Conservation (phyloP, 2,113 vertebrate genomes). For the Aphyosemion australe region DNA sequence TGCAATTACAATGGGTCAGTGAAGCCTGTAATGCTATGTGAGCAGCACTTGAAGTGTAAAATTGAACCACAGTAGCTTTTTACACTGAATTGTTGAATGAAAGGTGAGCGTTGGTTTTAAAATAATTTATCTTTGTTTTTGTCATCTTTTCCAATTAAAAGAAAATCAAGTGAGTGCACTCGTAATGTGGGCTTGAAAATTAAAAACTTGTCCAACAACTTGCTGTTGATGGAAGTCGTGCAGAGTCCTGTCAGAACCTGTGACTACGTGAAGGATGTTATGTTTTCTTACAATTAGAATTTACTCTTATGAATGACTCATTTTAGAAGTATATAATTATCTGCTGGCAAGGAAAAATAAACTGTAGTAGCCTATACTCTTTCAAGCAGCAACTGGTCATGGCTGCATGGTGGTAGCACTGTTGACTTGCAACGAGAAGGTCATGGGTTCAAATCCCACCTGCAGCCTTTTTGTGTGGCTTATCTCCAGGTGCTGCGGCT, state of each 20-base stretch:
- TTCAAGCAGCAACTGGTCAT: not conserved
- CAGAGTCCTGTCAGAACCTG: not conserved
- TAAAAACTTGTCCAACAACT: slow-evolving; percentile 4
- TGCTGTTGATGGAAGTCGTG: slow-evolving; percentile 3
- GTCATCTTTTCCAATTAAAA: not conserved
- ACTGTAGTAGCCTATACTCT: not conserved
- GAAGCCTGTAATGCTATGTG: slow-evolving; percentile 60
- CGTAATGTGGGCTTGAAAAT: not conserved
- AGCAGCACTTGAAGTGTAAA: slow-evolving; percentile 54
- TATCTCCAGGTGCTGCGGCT: no score
- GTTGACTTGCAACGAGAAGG: no score
- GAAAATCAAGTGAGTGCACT: no score
- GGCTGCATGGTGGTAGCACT: no score
- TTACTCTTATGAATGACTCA: not conserved
- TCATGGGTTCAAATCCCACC: no score
- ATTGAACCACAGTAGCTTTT: slow-evolving; percentile 42
- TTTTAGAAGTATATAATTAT: not conserved
- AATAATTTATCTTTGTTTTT: slow-evolving; percentile 17
- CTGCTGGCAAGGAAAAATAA: not conserved
- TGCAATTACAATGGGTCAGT: slow-evolving; percentile 61
- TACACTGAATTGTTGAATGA: slow-evolving; percentile 25
- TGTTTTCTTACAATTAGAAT: not conserved
- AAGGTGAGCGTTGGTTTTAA: slow-evolving; percentile 7
- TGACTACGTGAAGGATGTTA: not conserved
- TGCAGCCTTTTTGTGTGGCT: no score